Base-by-base conservation (phyloP, 2,113 vertebrate species). In the Eclectus roratus region DNA sequence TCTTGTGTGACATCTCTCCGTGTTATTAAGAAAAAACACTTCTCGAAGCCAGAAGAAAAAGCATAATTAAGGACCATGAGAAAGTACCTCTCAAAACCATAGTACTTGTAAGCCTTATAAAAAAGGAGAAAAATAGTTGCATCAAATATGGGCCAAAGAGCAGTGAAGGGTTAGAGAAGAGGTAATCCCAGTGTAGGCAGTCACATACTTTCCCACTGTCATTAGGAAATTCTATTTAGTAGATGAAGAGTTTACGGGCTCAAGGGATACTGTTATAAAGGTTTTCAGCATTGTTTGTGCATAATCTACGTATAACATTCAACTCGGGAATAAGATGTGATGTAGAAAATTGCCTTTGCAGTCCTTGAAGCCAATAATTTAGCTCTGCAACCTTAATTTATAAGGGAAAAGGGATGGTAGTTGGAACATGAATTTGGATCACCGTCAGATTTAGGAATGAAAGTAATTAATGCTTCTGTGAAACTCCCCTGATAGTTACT, bases 391-490 rank as follows among this genome's bases (percentile, higher is more conserved):
- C 93, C 92, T 92, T 96, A 96, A 97, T 97, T 97, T 97, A 95
- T 93, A 94, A 94, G 87, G 87, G 89, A 94, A 93, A 97, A 94
- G 91, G 89, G 82, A 94, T 87, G 85, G 91, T 84, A 79, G 95
- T 53, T 94, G 88, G 96, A 97, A 97, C 76, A 76, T 89, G 95
- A 96, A 88, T 95, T 97, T 97, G 96, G 96, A 97, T 95, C 93
- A 85, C 87, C 9, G 50, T 96, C 96, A 97, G 93, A 94, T 96
- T 97, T 95, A 88, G 89, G 72, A 96, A 96, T 83, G 93, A 96
- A 97, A 96, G 95, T 97, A 97, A 97, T 97, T 97, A 97, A 97
- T 97, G 96, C 91, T 93, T 93, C 95, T 94, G 77, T 89, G 93
- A 96, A 96, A 93, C 88, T 93, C 93, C 91, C 96, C 64, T 96